A percentile compares a stretch with the other conserved stretches of the same genome.
Evolutionary conservation across 1,140 invertebrate species (phyloP).

Genomic region (Popillia japonica): DNA sequence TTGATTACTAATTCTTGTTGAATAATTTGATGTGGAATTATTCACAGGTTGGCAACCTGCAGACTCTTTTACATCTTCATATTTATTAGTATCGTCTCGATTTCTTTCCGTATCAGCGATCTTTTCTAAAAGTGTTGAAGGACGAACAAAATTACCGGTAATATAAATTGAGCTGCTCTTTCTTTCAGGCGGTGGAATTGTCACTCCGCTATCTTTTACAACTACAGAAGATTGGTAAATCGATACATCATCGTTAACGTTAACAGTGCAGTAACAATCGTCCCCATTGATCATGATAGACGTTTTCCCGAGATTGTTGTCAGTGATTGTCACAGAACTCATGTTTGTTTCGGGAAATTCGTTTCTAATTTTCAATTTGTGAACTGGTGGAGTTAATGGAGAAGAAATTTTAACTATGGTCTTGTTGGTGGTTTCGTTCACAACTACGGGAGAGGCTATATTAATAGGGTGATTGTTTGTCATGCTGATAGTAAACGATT

Average conservation of each 20-base stretch:
- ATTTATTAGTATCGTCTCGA: not conserved
- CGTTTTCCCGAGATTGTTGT: conserved; percentile 70
- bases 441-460: not conserved
- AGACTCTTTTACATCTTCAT: not conserved
- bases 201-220: conserved; percentile 63
- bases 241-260: conserved; percentile 68
- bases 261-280: conserved; percentile 73
- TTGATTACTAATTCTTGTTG: not conserved
- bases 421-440: conserved; percentile 49
- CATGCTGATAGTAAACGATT: conserved; percentile 23
- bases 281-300: conserved; percentile 80
- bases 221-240: conserved; percentile 74
- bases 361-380: conserved; percentile 68
- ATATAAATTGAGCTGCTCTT: conserved; percentile 58
- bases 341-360: conserved; percentile 53
- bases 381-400: conserved; percentile 58
- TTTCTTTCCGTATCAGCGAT: not conserved
- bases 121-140: not conserved
- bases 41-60: not conserved
- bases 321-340: conserved; percentile 51
- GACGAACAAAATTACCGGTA: conserved; percentile 44
- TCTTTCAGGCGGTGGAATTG: conserved; percentile 43
- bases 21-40: conserved; percentile 7
- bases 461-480: not conserved
- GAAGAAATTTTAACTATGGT: conserved; percentile 58